Conservation (phyloP, 1,140 invertebrate species). For the Steinernema feltiae region DNA sequence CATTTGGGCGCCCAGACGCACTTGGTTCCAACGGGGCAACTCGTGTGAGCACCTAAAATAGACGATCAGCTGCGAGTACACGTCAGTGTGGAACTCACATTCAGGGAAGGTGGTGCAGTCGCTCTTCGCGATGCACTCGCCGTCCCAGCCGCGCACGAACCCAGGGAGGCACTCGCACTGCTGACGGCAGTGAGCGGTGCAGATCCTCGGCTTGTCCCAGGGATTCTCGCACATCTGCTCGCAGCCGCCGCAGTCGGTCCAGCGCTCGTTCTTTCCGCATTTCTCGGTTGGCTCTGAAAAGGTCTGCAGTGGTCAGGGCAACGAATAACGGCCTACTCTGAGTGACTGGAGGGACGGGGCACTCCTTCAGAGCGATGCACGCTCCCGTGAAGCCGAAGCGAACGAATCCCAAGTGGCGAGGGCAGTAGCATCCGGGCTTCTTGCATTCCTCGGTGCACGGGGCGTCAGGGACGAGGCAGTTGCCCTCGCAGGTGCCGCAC, state of each 20-base stretch:
- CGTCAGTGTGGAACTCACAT: neutral
- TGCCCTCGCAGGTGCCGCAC: too few relatives aligned
- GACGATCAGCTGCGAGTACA: too few relatives aligned
- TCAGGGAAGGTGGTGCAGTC: neutral
- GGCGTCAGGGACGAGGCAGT: too few relatives aligned
- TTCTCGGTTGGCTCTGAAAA: neutral
- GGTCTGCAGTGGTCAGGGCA: too few relatives aligned
- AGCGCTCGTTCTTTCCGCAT: neutral
- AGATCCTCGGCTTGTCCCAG: neutral
- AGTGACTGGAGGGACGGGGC: neutral
- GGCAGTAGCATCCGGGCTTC: too few relatives aligned
- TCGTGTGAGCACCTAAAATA: neutral
- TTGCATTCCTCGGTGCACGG: too few relatives aligned
- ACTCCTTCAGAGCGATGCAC: neutral
- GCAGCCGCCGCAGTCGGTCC: neutral
- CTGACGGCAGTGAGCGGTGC: neutral
- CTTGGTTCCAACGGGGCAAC: neutral
- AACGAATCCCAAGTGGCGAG: too few relatives aligned
- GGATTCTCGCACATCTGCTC: neutral
- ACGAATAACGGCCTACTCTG: too few relatives aligned
- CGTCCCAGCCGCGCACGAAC: neutral
- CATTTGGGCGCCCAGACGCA: neutral
- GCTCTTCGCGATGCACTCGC: neutral
- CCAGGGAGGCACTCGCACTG: neutral
- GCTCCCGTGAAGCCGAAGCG: neutral